These are phyloP conservation scores for Linnaemya vulpina DNA, from an alignment of 2,888 invertebrate species.

Conservation along the genomic window DNA sequence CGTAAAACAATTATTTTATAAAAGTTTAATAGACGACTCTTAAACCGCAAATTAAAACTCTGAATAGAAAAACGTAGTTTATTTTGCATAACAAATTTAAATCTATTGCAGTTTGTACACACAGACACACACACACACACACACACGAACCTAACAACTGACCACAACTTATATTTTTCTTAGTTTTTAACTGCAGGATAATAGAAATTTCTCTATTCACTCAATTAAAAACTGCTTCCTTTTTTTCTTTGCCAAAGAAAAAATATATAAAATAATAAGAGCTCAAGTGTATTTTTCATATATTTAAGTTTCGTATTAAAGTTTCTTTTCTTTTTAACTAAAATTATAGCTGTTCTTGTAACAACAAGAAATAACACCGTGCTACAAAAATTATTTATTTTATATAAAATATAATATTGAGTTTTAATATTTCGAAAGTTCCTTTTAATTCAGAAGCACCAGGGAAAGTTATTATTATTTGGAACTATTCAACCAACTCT, in stretches of 20 bases:
- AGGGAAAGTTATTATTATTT: too few relatives aligned
- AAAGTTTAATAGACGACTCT: neutral
- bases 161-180: neutral
- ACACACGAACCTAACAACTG: neutral
- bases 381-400: too few relatives aligned
- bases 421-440: too few relatives aligned
- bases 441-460: too few relatives aligned
- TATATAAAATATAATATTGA: too few relatives aligned
- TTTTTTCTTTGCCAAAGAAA: neutral
- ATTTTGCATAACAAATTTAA: neutral
- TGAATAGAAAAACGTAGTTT: neutral
- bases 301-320: neutral
- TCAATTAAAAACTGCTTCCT: constrained; percentile 28
- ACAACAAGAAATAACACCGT: too few relatives aligned
- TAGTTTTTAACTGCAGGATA: neutral
- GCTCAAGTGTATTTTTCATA: too few relatives aligned
- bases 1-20: neutral
- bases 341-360: too few relatives aligned
- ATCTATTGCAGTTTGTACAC: neutral
- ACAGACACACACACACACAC: too few relatives aligned
- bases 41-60: constrained; percentile 42
- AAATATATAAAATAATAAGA: too few relatives aligned
- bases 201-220: neutral
- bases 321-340: neutral
- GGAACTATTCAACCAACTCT: too few relatives aligned